Evolutionary conservation across 2,797 vertebrate species (phyloP).

Genomic region (Valencia hispanica): DNA sequence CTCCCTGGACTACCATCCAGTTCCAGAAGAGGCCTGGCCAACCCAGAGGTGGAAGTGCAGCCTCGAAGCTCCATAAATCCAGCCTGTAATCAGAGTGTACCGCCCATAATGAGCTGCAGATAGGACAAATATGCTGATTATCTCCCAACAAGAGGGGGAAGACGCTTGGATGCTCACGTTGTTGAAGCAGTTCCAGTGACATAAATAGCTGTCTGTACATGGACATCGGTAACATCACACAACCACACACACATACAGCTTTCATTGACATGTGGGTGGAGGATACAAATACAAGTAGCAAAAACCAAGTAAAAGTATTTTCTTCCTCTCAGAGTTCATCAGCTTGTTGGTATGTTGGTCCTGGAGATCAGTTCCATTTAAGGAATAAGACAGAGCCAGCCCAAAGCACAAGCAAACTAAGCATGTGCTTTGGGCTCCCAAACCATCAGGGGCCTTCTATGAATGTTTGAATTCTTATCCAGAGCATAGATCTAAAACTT

Average conservation of each 20-base stretch:
- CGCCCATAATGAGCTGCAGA: conserved; percentile 72
- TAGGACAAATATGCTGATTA: conserved; percentile 72
- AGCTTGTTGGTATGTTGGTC: neutral
- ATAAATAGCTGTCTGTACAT: conserved; percentile 48
- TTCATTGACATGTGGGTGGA: neutral
- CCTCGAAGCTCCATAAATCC: conserved; percentile 74
- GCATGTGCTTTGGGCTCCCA: too few relatives aligned
- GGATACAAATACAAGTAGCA: neutral
- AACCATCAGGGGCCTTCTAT: too few relatives aligned
- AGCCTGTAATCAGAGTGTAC: conserved; percentile 57
- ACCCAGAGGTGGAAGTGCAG: conserved; percentile 52
- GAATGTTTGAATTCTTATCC: too few relatives aligned
- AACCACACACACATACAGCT: neutral
- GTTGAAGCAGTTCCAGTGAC: conserved; percentile 47
- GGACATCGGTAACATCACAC: conserved; percentile 16
- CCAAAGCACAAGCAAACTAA: neutral
- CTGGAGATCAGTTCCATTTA: neutral
- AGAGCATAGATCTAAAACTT: neutral
- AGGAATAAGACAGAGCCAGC: neutral
- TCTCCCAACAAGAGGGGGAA: conserved; percentile 51
- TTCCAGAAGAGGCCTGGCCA: conserved; percentile 50
- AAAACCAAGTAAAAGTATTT: neutral
- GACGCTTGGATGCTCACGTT: conserved; percentile 29
- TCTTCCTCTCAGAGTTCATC: neutral
- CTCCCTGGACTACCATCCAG: conserved; percentile 20